Base-by-base conservation (phyloP, 2,797 vertebrate genomes). In the Galaxias olidus region DNA sequence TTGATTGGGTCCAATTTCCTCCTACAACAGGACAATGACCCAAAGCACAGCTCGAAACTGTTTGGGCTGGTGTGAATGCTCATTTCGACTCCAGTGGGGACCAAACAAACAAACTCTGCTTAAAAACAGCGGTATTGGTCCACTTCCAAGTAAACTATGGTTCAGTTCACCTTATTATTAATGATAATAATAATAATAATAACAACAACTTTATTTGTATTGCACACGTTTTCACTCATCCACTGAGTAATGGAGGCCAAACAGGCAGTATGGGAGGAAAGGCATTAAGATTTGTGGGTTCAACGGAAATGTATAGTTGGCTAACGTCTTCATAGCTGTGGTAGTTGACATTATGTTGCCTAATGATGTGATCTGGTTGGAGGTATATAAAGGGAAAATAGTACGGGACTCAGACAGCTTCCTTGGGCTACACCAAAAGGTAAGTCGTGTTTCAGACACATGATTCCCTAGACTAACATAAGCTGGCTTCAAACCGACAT, bases 181-280 rank as follows among this genome's bases (percentile, higher is more conserved):
- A n/a, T n/a, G n/a, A n/a, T n/a, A n/a, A n/a, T n/a, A n/a, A n/a
- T n/a, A n/a, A n/a, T n/a, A n/a, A n/a, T n/a, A n/a, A n/a, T n/a
- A n/a, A n/a, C n/a, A n/a, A n/a, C n/a, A n/a, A n/a, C n/a, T n/a
- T n/a, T n/a, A n/a, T n/a, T n/a, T n/a, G n/a, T n/a, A n/a, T n/a
- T n/a, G n/a, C n/a, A n/a, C n/a, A n/a, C n/a, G n/a, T n/a, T 48
- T 6, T 13, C 7, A 13, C 46, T 48, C 46, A 48, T 48, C 46
- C 46, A 48, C 46, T 48, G 46, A 48, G 10, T 48, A 10, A 48
- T 48, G 46, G 46, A n/a, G 46, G 46, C 46, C 11, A 48, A 13
- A 48, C 46, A 48, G 46, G 46, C 46, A 13, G 46, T 48, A n/a
- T n/a, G 61, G 14, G 53, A 44, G 12, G 19, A 18, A 58, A 58